These are phyloP conservation scores for Caenorhabditis sp. DNA, from an alignment of 2,888 invertebrate genomes.

Conservation along the genomic window DNA sequence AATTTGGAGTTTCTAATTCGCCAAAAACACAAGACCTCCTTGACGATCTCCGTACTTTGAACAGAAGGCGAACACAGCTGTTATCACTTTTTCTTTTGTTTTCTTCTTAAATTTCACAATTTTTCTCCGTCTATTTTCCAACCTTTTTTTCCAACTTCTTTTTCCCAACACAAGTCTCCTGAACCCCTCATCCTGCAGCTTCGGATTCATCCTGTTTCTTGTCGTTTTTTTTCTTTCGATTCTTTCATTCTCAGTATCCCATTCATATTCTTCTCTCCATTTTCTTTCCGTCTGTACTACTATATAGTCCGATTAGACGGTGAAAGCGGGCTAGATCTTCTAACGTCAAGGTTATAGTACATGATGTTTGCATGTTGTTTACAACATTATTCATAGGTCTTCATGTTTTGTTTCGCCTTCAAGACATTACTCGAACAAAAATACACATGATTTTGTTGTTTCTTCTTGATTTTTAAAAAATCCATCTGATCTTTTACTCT, in stretches of 20 bases:
- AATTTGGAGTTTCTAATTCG: conserved; percentile 29
- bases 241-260: conserved; percentile 17
- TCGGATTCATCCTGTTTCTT: conserved; percentile 7
- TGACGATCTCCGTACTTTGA: conserved; percentile 45
- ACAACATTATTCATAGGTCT: neutral
- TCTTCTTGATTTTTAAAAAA: neutral
- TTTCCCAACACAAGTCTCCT: too few species aligned
- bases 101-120: conserved; percentile 27
- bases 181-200: neutral
- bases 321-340: conserved; percentile 13
- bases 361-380: neutral
- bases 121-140: neutral
- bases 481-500: neutral
- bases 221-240: conserved; percentile 1
- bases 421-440: too few species aligned
- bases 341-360: conserved; percentile 39
- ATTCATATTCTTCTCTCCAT: conserved; percentile 10
- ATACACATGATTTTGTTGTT: neutral
- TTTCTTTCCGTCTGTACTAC: too few species aligned
- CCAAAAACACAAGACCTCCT: conserved; percentile 31
- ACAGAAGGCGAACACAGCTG: conserved; percentile 45
- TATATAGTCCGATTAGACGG: conserved; percentile 35
- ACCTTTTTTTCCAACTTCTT: neutral
- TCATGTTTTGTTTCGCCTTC: neutral
- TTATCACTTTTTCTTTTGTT: conserved; percentile 30